Evolutionary conservation across 2,888 invertebrate species (phyloP), one percentile per base, ranked within the genome.

Genomic region (Agonopterix arenella): DNA sequence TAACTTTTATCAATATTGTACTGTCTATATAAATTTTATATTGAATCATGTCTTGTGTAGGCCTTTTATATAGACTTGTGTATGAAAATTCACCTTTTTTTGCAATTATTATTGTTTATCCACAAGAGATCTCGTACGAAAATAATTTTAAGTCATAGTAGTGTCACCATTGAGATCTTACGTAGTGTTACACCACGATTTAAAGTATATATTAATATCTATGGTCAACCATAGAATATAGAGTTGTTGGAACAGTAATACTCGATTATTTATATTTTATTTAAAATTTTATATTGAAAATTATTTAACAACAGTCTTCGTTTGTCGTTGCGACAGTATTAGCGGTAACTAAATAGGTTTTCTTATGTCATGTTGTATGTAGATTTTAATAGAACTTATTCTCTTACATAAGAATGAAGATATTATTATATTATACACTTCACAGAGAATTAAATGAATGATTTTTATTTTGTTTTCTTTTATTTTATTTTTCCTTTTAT

Each of bases 201-300:
- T 62, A 65, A 66, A 46, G 38, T 16, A 11, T 46, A 46, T 46
- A 16, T 18, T 44, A 36, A 44, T 68, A 69, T 82, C 84, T 84
- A 72, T 85, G 84, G 84, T 84, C 66, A 80, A 84, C 84, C 84
- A 77, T 79, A 73, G 83, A 69, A 64, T 69, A 73, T 73, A 75
- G 70, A 74, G 76, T 84, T 84, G 84, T 84, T 85, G 83, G 78
- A 84, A 85, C 84, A 73, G 73, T 83, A 88, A 88, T 88, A 88
- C 88, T 88, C 86, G 82, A 82, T 84, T 85, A 83, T 86, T 88
- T 86, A 84, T 85, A 80, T 84, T 84, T 85, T 84, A 83, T 84
- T 84, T 84, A 63, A 75, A 80, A 73, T 67, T 64, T 73, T 82
- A 80, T 82, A 76, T 73, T 74, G 68, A 72, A 71, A 73, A 71